Conservation (phyloP, 1,140 invertebrate genomes). For the Procambarus virginalis region DNA sequence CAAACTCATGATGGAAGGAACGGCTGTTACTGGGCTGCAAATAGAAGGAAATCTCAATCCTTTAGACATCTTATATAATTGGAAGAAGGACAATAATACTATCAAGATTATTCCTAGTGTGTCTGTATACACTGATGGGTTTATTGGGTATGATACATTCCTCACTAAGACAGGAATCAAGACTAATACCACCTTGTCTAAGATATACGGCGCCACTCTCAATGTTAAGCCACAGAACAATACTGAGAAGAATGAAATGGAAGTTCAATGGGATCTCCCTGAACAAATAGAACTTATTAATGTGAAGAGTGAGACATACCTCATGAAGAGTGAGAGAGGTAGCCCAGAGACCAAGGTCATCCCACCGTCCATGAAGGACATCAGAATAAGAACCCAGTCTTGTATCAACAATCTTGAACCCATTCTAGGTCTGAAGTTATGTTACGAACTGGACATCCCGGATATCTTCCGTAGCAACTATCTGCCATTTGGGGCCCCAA, state of each 20-base stretch:
- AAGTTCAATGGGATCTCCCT: conserved; percentile 30
- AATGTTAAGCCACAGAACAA: neutral
- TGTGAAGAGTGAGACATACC: conserved; percentile 30
- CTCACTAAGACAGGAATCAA: conserved; percentile 31
- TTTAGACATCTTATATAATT: neutral
- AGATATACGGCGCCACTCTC: conserved; percentile 1
- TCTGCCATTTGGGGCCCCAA: conserved; percentile 28
- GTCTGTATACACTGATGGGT: conserved; percentile 30
- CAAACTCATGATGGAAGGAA: conserved; percentile 13
- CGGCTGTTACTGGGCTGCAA: conserved; percentile 26
- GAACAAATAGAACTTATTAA: conserved; percentile 46
- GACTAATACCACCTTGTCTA: conserved; percentile 13
- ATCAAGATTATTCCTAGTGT: conserved; percentile 15
- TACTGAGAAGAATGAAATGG: neutral
- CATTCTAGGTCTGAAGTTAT: conserved; percentile 25
- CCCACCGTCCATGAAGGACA: conserved; percentile 19
- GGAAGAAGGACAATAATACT: neutral
- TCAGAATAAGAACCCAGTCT: neutral
- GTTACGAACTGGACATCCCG: conserved; percentile 46
- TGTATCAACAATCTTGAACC: conserved; percentile 26
- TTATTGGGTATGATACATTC: conserved; percentile 36
- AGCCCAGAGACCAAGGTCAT: conserved; percentile 29
- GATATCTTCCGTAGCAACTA: conserved; percentile 31
- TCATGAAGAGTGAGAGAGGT: conserved; percentile 25
- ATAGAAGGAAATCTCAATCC: conserved; percentile 24